Evolutionary conservation across 2,888 invertebrate species (phyloP).

Genomic region (Crematogaster levior): DNA sequence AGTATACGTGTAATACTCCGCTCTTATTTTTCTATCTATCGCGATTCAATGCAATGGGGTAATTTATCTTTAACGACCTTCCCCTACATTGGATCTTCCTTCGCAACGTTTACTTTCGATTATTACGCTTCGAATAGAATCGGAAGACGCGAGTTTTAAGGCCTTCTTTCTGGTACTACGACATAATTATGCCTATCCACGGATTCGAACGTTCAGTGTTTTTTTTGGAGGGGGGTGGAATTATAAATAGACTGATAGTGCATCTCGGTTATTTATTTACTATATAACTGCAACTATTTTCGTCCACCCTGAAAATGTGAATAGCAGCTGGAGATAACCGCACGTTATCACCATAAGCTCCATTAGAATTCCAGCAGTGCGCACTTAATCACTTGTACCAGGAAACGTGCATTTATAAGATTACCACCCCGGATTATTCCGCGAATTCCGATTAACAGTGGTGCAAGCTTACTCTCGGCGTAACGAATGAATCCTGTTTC

Average conservation of each 20-base stretch:
- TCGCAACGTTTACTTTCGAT: background rate
- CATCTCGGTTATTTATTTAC: background rate
- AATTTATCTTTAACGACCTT: slow-evolving; percentile 2
- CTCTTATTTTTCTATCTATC: slow-evolving; percentile 28
- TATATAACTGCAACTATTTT: background rate
- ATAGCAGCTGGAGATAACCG: background rate
- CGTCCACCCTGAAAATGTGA: background rate
- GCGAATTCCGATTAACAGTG: background rate
- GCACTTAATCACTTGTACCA: slow-evolving; percentile 20
- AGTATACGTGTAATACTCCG: background rate
- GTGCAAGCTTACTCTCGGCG: background rate
- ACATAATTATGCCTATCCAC: background rate
- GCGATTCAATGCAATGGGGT: background rate
- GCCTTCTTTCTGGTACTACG: slow-evolving; percentile 3
- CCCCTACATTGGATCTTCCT: background rate
- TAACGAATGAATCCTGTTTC: background rate
- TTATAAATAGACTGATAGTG: background rate
- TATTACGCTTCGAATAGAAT: background rate
- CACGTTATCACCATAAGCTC: background rate
- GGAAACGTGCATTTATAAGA: slow-evolving; percentile 40
- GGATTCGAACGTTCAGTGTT: background rate
- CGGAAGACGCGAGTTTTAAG: background rate
- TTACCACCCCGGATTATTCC: slow-evolving; percentile 11
- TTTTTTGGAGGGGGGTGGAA: background rate
- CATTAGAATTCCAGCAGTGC: background rate